Percentiles rank a stretch among this genome's conserved stretches.
Evolutionary conservation across 2,113 vertebrate species (phyloP).

Genomic region (Sclerurus mexicanus): DNA sequence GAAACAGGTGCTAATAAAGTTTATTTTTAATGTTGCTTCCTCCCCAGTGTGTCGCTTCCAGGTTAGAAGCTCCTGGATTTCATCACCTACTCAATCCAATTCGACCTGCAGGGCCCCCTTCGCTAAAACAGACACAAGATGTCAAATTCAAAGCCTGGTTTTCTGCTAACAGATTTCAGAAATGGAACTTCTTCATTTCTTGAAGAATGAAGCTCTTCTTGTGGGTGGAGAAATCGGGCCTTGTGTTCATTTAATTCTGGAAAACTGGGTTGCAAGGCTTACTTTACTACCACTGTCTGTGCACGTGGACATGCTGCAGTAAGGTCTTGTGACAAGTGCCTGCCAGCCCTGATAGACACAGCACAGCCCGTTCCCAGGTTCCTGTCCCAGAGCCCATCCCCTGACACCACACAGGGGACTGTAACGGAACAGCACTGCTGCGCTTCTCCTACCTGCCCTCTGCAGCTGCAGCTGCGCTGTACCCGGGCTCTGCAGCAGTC

Average conservation of each 20-base stretch:
- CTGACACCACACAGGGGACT: neutral
- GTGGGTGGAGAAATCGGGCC: neutral
- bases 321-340: neutral
- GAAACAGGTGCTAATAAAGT: neutral
- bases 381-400: neutral
- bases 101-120: neutral
- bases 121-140: neutral
- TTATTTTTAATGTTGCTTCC: conserved; percentile 1
- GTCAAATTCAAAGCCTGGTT: neutral
- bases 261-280: conserved; percentile 20
- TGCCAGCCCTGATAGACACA: neutral
- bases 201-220: neutral
- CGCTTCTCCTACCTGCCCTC: conserved; percentile 79
- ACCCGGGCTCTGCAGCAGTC: conserved; percentile 70
- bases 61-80: neutral
- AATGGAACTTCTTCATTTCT: neutral
- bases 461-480: conserved; percentile 31
- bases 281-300: neutral
- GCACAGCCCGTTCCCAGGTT: neutral
- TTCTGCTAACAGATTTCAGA: neutral
- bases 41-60: neutral
- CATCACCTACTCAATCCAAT: neutral
- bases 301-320: neutral
- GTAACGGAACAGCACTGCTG: neutral
- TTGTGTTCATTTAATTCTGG: neutral